These are phyloP conservation scores for Muschampia plurimacula DNA, from an alignment of 2,888 invertebrate species.

Conservation along the genomic window DNA sequence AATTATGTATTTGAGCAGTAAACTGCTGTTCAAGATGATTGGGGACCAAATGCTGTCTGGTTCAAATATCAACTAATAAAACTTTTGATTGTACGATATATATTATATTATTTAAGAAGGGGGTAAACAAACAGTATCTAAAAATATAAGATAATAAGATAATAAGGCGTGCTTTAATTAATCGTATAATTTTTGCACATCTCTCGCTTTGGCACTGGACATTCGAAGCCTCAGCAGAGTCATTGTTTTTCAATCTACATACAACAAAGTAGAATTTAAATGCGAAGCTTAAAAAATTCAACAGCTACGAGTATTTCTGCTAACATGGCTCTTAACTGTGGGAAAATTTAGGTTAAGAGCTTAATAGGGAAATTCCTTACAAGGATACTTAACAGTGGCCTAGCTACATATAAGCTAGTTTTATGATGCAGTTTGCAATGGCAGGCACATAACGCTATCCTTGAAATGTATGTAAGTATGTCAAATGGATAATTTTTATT, in stretches of 20 bases:
- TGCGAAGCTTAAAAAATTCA: neutral
- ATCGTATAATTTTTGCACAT: too few species aligned
- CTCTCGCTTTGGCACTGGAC: neutral
- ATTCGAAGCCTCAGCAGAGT: neutral
- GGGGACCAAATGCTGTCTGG: too few species aligned
- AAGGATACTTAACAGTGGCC: neutral
- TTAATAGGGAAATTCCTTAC: conserved; percentile 23
- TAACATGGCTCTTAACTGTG: conserved; percentile 3
- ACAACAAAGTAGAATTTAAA: neutral
- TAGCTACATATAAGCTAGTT: conserved; percentile 17
- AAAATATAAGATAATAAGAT: too few species aligned
- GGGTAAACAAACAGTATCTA: too few species aligned
- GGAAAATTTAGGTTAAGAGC: conserved; percentile 28
- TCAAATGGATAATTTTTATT: conserved; percentile 1
- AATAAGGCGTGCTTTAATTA: too few species aligned
- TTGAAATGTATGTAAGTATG: neutral
- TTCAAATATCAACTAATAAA: too few species aligned
- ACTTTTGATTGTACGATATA: too few species aligned
- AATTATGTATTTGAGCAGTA: too few species aligned
- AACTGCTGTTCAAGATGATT: too few species aligned
- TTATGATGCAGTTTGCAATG: conserved; percentile 26
- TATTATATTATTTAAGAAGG: too few species aligned
- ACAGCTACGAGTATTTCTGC: neutral
- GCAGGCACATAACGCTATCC: neutral
- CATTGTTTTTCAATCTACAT: neutral